Percentiles rank a stretch among this genome's conserved stretches.
These are phyloP conservation scores for Cotesia vestalis DNA, from an alignment of 1,140 invertebrate species.

Conservation along the genomic window DNA sequence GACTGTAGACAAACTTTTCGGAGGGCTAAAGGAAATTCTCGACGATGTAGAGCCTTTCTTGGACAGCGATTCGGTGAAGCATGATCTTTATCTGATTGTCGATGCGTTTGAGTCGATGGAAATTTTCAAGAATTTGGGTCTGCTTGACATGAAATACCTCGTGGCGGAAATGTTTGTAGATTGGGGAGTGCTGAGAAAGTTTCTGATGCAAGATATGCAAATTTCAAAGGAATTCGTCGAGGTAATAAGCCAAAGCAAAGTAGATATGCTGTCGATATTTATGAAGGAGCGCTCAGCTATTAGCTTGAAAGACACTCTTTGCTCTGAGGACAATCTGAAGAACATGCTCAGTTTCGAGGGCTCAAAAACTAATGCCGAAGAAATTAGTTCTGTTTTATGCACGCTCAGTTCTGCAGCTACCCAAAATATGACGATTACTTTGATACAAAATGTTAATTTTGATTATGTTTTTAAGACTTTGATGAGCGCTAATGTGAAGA, in stretches of 20 bases:
- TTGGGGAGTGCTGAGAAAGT: slow-evolving; percentile 55
- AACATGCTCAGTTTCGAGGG: slow-evolving; percentile 54
- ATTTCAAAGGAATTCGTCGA: slow-evolving; percentile 48
- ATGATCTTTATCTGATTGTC: slow-evolving; percentile 61
- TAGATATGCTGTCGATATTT: slow-evolving; percentile 61
- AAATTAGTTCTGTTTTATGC: slow-evolving; percentile 63
- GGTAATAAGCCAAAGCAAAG: slow-evolving; percentile 51
- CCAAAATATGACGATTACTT: slow-evolving; percentile 58
- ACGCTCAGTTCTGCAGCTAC: slow-evolving; percentile 58
- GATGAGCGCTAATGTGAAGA: slow-evolving; percentile 61
- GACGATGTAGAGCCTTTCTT: slow-evolving; percentile 55
- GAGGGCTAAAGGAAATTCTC: slow-evolving; percentile 56
- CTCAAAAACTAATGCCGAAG: slow-evolving; percentile 48
- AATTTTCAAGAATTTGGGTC: slow-evolving; percentile 58
- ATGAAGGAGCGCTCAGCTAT: slow-evolving; percentile 52
- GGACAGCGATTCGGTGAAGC: slow-evolving; percentile 45
- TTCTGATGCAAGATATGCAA: slow-evolving; percentile 51
- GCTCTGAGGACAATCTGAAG: slow-evolving; percentile 53
- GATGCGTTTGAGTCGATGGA: slow-evolving; percentile 56
- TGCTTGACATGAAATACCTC: slow-evolving; percentile 56
- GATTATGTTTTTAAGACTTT: slow-evolving; percentile 64
- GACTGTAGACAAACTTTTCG: slow-evolving; percentile 62
- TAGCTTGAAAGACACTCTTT: slow-evolving; percentile 56
- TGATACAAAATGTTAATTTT: slow-evolving; percentile 67
- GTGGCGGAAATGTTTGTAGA: slow-evolving; percentile 59